A percentile compares a stretch with the other conserved stretches of the same genome.
Conservation (phyloP, 1,140 invertebrate species). For the Gryllus bimaculatus region DNA sequence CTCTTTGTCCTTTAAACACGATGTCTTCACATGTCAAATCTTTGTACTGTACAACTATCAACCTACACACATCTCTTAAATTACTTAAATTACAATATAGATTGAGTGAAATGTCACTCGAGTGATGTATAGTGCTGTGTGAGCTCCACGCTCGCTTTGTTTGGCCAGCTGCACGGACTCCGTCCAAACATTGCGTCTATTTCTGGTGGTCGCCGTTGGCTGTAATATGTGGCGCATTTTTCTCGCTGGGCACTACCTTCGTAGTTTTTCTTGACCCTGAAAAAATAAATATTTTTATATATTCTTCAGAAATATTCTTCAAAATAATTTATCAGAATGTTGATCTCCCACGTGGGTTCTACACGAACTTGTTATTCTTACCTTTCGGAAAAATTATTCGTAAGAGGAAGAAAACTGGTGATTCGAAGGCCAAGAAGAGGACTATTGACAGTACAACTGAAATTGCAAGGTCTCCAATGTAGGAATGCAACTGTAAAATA, state of each 20-base stretch:
- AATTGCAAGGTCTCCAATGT: not conserved
- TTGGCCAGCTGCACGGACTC: too few relatives aligned
- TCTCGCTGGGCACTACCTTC: not conserved
- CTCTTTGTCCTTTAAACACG: too few relatives aligned
- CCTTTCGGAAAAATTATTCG: not conserved
- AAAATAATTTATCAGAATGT: not conserved
- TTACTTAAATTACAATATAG: too few relatives aligned
- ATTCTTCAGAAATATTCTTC: not conserved
- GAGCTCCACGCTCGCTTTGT: too few relatives aligned
- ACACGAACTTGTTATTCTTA: not conserved
- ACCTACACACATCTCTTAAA: too few relatives aligned
- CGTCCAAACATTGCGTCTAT: too few relatives aligned
- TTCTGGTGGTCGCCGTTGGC: too few relatives aligned
- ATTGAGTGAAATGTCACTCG: too few relatives aligned
- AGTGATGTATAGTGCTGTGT: too few relatives aligned
- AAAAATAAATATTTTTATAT: not conserved
- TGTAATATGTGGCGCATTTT: not conserved
- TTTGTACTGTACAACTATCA: too few relatives aligned
- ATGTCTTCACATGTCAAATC: too few relatives aligned
- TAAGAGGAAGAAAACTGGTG: not conserved
- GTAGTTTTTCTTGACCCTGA: not conserved
- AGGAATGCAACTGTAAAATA: not conserved
- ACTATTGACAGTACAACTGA: not conserved
- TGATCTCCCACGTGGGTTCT: too few relatives aligned
- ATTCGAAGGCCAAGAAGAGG: not conserved